Percentiles rank a stretch among this genome's conserved stretches.
Evolutionary conservation across 2,113 vertebrate species (phyloP).

Genomic region (Ramphastos sulfuratus): DNA sequence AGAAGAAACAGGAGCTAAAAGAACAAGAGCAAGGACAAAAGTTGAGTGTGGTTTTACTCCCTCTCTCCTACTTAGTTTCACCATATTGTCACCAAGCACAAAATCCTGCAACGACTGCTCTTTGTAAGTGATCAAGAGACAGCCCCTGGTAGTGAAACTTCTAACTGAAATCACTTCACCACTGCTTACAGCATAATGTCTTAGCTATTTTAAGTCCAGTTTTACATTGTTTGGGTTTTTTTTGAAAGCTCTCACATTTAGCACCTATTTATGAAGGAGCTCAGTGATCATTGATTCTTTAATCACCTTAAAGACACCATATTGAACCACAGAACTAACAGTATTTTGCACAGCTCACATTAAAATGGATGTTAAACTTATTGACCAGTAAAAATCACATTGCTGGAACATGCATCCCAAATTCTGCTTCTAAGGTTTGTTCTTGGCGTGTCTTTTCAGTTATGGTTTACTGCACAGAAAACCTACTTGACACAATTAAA

Average conservation of each 20-base stretch:
- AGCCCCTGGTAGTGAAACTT: background rate
- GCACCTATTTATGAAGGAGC: background rate
- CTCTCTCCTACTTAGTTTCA: background rate
- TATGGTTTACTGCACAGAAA: background rate
- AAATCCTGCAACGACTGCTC: background rate
- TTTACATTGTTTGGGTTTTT: background rate
- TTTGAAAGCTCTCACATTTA: background rate
- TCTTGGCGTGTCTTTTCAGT: background rate
- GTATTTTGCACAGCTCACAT: background rate
- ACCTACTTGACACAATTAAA: slow-evolving; percentile 36
- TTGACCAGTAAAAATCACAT: background rate
- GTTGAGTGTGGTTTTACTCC: background rate
- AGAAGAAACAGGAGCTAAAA: background rate
- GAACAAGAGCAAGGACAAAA: accelerated
- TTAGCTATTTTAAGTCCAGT: background rate
- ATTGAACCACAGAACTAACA: background rate
- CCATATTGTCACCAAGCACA: background rate
- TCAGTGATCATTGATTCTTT: background rate
- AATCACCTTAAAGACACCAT: background rate
- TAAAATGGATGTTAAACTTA: background rate
- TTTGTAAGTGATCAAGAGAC: background rate
- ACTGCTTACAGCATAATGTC: background rate
- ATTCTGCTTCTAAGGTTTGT: background rate
- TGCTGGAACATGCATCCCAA: background rate
- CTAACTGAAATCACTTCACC: background rate